Evolutionary conservation across 2,113 vertebrate genomes (phyloP), one percentile per base, ranked within the genome.

Genomic region (Colinus virginianus): DNA sequence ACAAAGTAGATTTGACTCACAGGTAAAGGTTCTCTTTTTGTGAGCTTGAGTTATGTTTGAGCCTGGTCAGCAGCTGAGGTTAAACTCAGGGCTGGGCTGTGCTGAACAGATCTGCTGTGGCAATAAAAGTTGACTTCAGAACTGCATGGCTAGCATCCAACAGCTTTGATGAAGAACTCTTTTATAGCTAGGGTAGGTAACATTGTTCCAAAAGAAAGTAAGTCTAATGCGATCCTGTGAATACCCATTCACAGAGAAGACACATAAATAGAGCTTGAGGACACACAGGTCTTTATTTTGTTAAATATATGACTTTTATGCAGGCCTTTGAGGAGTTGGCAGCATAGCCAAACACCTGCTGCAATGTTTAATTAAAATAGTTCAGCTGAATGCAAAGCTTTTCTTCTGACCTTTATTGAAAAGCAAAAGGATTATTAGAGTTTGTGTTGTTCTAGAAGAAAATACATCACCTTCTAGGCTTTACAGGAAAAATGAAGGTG

Each of bases 341-440:
- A 95, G 70, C 40, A 5, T 87, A 91, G 87, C 45, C 48, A 89
- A 84, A 89, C 84, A 94, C 90, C 93, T 96, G 93, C 90, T 95
- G 81, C 84, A 95, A 28, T 91, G n/a, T 94, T 95, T 96, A 94
- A 95, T 95, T 91, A 89, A 90, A 96, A 84, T 87, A 79, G 58
- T 89, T 25, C 40, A 82, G 81, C 78, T 92, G 87, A 95, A 94
- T 76, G 38, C 53, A 78, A 90, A 79, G 78, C 81, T 84, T 90
- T 90, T 45, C 45, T 88, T 49, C 43, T 94, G 91, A 94, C 94
- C 89, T 94, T 94, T 90, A 48, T 92, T 84, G 70, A 87, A 90
- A 94, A 90, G 42, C 74, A 71, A 46, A 51, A 81, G n/a, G 48
- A 81, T 95, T 90, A 84, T 89, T 87, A 81, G 81, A 84, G 61